Evolutionary conservation across 2,888 invertebrate genomes (phyloP), one percentile per base, ranked within the genome.

Genomic region (Hermaeophaga mercurialis): DNA sequence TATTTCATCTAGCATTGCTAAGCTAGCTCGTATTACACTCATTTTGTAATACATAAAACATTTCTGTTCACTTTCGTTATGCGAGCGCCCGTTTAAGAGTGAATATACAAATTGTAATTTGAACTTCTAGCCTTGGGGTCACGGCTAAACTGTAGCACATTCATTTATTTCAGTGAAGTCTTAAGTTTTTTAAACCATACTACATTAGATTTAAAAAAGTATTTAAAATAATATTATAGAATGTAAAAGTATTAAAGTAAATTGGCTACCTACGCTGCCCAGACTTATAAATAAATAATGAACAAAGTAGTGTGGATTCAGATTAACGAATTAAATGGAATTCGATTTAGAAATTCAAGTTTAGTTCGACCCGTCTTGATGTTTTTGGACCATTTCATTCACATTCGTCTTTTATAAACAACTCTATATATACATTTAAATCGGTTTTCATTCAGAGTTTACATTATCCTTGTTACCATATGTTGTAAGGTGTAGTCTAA

Each of bases 331-430:
- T n/a, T 12, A 6, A 36, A 36, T 36, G 17, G 14, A 36, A 15
- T 36, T 36, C 28, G 9, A 7, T 38, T 38, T 15, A 17, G 12
- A 11, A 34, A 34, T 34, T 34, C 7, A 8, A 18, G 9, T 33
- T 36, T 36, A 22, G 14, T 36, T 24, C 11, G 33, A 34, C 46
- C 19, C 19, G 9, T 38, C 18, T 15, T 15, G 17, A 18, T 22
- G 17, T 17, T 39, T n/a, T 19, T 26, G 12, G 38, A 49, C 39
- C n/a, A 39, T 49, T 49, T 39, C 26, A 19, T 22, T 8, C 26
- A 22, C 28, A 39, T 49, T 34, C 11, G 26, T 39, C n/a, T n/a
- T 49, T 39, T 18, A 49, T 49, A 49, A 49, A 41, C 39, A 49
- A 19, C 15, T 49, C 33, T 18, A 36, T 19, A 26, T 15, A 17